phyloP scores from a whole-genome alignment of 2,113 vertebrate genomes.

The Gobius niger region DNA sequence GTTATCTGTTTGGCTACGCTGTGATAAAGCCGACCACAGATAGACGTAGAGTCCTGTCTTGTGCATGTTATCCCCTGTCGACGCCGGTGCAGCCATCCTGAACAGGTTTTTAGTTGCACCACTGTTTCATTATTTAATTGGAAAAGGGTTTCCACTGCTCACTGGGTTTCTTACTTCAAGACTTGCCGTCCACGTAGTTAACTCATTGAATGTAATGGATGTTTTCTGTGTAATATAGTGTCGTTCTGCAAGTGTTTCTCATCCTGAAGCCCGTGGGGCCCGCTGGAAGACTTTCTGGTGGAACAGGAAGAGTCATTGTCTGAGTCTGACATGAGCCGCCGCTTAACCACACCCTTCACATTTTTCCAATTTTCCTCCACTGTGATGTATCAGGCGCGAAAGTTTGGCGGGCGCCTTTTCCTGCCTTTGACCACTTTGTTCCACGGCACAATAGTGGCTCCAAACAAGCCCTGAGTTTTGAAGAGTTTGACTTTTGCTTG shows the following conservation, averaged over 20 bases:
- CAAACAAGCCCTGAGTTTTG: neutral
- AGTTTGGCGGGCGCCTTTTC: neutral
- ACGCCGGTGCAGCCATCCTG: conserved; percentile 67
- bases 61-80: conserved; percentile 28
- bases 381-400: conserved; percentile 13
- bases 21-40: neutral
- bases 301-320: conserved; percentile 66
- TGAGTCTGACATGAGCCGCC: conserved; percentile 27
- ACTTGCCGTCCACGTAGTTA: conserved; percentile 13
- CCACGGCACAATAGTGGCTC: neutral
- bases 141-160: conserved; percentile 76
- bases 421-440: neutral
- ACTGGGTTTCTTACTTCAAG: conserved; percentile 59
- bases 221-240: conserved; percentile 1
- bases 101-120: conserved; percentile 79
- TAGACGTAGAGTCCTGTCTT: conserved; percentile 2
- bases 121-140: conserved; percentile 82
- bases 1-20: neutral
- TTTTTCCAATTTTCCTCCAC: conserved; percentile 39
- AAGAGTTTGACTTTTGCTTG: neutral
- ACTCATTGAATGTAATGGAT: conserved; percentile 14
- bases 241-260: neutral
- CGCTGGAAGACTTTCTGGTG: conserved; percentile 17
- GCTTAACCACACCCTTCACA: conserved; percentile 35
- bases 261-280: neutral